phyloP scores from a whole-genome alignment of 1,140 invertebrate species.

The Gryon sp. region DNA sequence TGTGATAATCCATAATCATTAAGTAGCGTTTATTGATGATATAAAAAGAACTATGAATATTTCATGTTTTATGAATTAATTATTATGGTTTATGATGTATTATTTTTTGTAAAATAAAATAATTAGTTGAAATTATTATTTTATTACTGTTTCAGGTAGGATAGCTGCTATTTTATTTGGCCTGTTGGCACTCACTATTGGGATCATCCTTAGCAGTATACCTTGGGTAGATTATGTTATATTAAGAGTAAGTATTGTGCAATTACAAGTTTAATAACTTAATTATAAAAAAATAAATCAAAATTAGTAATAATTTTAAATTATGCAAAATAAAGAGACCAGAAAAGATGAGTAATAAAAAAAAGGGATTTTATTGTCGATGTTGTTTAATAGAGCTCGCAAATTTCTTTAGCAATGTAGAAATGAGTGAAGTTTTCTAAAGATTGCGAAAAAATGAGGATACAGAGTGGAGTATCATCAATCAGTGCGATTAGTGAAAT shows the following conservation, averaged over 20 bases:
- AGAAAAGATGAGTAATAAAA: no score
- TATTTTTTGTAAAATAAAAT: not conserved
- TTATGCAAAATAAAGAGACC: not conserved
- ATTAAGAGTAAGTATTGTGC: conserved; percentile 88
- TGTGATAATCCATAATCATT: no score
- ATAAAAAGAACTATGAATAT: no score
- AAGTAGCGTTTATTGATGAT: no score
- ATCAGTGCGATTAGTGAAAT: not conserved
- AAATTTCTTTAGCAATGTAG: conserved; percentile 1
- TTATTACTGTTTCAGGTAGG: conserved; percentile 82
- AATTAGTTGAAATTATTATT: conserved; percentile 7
- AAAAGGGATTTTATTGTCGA: no score
- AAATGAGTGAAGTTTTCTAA: conserved; percentile 18
- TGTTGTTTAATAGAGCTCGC: not conserved
- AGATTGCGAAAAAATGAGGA: not conserved
- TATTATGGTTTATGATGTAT: no score
- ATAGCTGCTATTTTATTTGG: conserved; percentile 88
- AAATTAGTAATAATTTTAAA: no score
- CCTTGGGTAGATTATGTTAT: conserved; percentile 92
- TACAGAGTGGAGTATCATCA: conserved; percentile 8
- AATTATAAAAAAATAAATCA: conserved; percentile 2
- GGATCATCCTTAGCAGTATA: conserved; percentile 89
- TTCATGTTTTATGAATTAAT: no score
- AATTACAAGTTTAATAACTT: not conserved
- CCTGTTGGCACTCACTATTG: conserved; percentile 87